Evolutionary conservation across 2,888 invertebrate species (phyloP), one percentile per base, ranked within the genome.

Genomic region (Pegoplata infirma): DNA sequence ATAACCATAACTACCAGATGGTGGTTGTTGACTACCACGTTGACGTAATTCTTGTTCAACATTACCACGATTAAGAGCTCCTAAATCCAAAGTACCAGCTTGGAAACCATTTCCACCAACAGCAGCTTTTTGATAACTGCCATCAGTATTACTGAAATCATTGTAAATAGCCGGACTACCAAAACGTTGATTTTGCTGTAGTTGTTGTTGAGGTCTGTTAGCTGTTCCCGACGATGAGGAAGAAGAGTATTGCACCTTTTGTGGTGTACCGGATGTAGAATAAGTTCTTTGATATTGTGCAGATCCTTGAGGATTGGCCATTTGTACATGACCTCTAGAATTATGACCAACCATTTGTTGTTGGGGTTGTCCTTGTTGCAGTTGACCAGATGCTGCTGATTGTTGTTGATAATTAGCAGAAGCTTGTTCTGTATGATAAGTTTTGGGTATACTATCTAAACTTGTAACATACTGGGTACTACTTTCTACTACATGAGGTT

Each of bases 401-500:
- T n/a, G n/a, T 44, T 71, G 67, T 61, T 83, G 82, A n/a, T 82
- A 81, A 49, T 84, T 83, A 5, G 82, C 81, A 10, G 82, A 74
- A n/a, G 80, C 76, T 47, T 81, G 81, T 17, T 81, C 79, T 0
- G 56, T 58, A 2, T 36, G 76, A 32, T 56, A 51, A 71, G 63
- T 53, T 80, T 75, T 21, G 72, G 67, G 51, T 76, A 80, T 16
- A 78, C 53, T 19, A 61, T 78, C 53, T 14, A 80, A 21, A 47
- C 25, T 72, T 0, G 81, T 82, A 5, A 84, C 82, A 58, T 84
- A 83, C 76, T 92, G 91, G 0, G 92, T 91, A 80, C 91, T 91
- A 0, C 89, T 89, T 82, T 92, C 92, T 2, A 90, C 83, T 0
- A 85, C 88, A 82, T 90, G 88, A 0, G 91, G 91, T 25, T 90